These are phyloP conservation scores for Pachyramphus minor DNA, from an alignment of 2,113 vertebrate genomes.

Conservation along the genomic window DNA sequence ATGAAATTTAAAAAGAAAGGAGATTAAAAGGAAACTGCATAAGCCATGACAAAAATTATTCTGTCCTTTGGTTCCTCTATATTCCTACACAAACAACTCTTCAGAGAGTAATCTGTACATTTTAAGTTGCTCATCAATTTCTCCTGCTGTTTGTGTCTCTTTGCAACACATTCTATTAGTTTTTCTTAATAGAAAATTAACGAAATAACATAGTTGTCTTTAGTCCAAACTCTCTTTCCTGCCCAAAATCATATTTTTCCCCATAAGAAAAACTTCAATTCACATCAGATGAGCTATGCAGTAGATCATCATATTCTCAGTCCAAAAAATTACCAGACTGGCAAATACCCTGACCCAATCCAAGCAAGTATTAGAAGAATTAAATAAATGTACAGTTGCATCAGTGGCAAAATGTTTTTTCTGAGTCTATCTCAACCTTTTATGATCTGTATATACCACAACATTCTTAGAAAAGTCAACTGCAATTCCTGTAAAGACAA, in stretches of 20 bases:
- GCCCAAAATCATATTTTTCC: neutral
- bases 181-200: neutral
- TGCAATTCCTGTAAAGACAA: neutral
- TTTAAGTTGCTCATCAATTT: neutral
- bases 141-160: neutral
- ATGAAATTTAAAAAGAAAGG: neutral
- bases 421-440: neutral
- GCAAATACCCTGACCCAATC: neutral
- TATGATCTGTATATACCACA: neutral
- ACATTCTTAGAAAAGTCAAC: neutral
- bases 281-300: rapidly evolving
- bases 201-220: neutral
- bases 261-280: neutral
- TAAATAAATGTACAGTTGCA: neutral
- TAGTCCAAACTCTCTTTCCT: neutral
- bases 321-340: neutral
- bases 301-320: neutral
- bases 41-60: neutral
- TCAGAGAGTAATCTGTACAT: neutral
- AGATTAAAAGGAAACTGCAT: neutral
- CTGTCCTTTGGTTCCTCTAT: neutral
- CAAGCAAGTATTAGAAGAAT: neutral
- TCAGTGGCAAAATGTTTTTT: neutral
- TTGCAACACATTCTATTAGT: neutral
- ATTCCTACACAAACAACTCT: neutral